phyloP scores from a whole-genome alignment of 2,797 vertebrate genomes.

The Phoebastria nigripes region DNA sequence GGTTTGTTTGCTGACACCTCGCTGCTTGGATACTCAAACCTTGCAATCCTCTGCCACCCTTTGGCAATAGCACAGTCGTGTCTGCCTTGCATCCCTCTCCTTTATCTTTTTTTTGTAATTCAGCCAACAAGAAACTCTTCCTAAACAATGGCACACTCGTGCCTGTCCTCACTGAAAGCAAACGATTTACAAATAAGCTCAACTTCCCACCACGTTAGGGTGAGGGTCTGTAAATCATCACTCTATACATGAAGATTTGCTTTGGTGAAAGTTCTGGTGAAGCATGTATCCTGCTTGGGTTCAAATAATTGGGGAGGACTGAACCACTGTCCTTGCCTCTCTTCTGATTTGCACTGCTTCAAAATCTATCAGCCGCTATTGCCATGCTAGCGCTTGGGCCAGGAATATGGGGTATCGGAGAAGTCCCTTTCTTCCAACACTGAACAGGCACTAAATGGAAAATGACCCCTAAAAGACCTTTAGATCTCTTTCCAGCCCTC shows the following conservation, averaged over 20 bases:
- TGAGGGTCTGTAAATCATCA: background rate
- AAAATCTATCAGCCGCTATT: background rate
- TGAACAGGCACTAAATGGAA: background rate
- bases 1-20: conserved; percentile 54
- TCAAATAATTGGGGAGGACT: background rate
- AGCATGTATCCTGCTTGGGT: background rate
- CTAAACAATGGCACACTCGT: background rate
- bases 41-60: conserved; percentile 20
- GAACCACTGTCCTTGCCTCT: background rate
- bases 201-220: background rate
- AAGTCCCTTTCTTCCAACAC: background rate
- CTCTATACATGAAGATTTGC: background rate
- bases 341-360: background rate
- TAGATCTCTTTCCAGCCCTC: background rate
- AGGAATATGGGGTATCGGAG: accelerated
- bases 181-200: background rate
- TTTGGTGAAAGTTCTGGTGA: conserved; percentile 11
- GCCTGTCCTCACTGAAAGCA: background rate
- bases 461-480: background rate
- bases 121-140: background rate
- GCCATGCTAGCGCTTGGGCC: background rate
- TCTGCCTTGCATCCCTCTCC: background rate
- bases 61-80: background rate
- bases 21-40: background rate
- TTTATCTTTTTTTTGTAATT: background rate